Conservation (phyloP, 2,113 vertebrate species). For the Antechinus stuartii region DNA sequence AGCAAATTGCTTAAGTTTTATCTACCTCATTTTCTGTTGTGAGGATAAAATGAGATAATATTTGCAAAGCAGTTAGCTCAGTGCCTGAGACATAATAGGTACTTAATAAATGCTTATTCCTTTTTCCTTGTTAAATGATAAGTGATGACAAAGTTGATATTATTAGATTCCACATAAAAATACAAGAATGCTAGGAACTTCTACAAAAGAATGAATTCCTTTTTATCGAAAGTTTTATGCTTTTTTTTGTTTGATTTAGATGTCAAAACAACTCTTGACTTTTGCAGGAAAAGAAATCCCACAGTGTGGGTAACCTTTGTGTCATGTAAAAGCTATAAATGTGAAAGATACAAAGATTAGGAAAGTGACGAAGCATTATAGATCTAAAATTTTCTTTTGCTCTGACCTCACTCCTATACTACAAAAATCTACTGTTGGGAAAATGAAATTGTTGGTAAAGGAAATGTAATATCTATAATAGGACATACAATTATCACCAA, state of each 20-base stretch:
- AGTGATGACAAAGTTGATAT: too few relatives aligned
- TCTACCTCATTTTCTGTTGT: neutral
- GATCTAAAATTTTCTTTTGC: slow-evolving; percentile 33
- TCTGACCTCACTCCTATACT: neutral
- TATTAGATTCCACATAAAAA: neutral
- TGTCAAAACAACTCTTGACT: slow-evolving; percentile 24
- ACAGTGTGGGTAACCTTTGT: slow-evolving; percentile 15
- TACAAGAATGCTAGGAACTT: neutral
- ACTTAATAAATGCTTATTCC: neutral
- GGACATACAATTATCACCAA: slow-evolving; percentile 47
- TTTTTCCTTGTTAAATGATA: too few relatives aligned
- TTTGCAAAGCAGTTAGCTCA: neutral
- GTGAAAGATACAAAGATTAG: slow-evolving; percentile 47
- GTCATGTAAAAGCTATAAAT: slow-evolving; percentile 24
- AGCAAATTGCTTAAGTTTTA: neutral
- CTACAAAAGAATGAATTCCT: neutral
- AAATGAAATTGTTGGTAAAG: slow-evolving; percentile 39
- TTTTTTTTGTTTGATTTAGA: slow-evolving; percentile 48
- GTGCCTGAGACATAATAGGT: neutral
- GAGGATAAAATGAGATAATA: neutral
- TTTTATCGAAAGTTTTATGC: neutral
- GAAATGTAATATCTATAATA: slow-evolving; percentile 13
- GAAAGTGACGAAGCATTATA: slow-evolving; percentile 32
- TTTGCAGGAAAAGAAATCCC: slow-evolving; percentile 36
- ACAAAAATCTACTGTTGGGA: slow-evolving; percentile 51